Evolutionary conservation across 2,888 invertebrate genomes (phyloP).

Genomic region (Campoplex nolae): DNA sequence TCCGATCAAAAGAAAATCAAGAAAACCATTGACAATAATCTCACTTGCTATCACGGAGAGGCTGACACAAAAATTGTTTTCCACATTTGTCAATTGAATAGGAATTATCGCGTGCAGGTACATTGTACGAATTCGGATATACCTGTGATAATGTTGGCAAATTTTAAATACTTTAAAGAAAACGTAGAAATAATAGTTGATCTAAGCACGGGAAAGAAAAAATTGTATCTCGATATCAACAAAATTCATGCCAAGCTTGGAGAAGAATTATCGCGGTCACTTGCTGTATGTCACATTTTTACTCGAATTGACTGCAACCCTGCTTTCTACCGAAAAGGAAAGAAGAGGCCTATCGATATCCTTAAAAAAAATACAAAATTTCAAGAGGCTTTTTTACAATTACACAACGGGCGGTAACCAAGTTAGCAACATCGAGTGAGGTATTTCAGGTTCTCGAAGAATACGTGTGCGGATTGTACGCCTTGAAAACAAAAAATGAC

Average conservation of each 20-base stretch:
- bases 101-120: too few species aligned
- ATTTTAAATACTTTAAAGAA: constrained; percentile 65
- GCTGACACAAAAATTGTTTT: too few species aligned
- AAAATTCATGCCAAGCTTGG: constrained; percentile 67
- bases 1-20: too few species aligned
- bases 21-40: too few species aligned
- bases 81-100: too few species aligned
- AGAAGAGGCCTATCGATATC: constrained; percentile 62
- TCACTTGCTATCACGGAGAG: too few species aligned
- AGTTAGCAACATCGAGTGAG: constrained; percentile 55
- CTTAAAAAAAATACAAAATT: constrained; percentile 18
- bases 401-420: background rate
- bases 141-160: constrained; percentile 69
- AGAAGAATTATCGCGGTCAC: constrained; percentile 64
- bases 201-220: constrained; percentile 56
- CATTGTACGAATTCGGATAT: too few species aligned
- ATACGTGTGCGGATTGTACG: constrained; percentile 66
- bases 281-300: constrained; percentile 69
- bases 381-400: constrained; percentile 65
- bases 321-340: constrained; percentile 67
- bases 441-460: constrained; percentile 62
- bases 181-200: constrained; percentile 59
- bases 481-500: constrained; percentile 69
- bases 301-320: constrained; percentile 69
- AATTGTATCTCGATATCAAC: constrained; percentile 60